Conservation (phyloP, 92 coral and sea anemone species). For the Palythoa heliodiscus region DNA sequence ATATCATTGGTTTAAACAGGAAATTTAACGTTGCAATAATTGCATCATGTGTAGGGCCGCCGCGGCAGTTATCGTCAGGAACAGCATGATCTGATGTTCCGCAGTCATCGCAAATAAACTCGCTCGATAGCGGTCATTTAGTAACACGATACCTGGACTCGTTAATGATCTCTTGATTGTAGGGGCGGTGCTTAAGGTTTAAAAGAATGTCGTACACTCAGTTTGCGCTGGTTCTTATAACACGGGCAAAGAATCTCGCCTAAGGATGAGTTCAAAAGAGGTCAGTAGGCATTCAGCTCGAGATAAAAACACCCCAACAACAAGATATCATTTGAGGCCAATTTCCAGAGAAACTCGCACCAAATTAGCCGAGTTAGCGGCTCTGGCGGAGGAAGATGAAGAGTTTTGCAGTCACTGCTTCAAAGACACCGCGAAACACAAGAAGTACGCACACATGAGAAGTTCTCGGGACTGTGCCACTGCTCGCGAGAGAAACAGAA, state of each 20-base stretch:
- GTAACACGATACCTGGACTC: slow-evolving; percentile 52
- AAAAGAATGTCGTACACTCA: slow-evolving; percentile 58
- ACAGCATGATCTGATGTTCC: slow-evolving; percentile 14
- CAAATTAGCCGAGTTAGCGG: slow-evolving; percentile 84
- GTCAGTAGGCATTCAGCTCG: background rate
- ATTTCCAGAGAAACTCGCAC: slow-evolving; percentile 82
- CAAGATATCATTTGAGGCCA: slow-evolving; percentile 81
- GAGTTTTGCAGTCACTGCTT: slow-evolving; percentile 79
- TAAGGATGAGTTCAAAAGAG: slow-evolving; percentile 37
- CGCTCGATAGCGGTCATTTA: slow-evolving; percentile 41
- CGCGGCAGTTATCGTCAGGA: slow-evolving; percentile 20
- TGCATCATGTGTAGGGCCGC: slow-evolving; percentile 8
- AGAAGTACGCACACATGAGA: slow-evolving; percentile 76
- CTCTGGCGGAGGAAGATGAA: slow-evolving; percentile 75
- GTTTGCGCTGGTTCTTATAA: background rate
- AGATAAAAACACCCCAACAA: slow-evolving; percentile 37
- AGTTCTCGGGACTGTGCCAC: slow-evolving; percentile 90
- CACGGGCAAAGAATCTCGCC: background rate
- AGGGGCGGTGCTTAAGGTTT: slow-evolving; percentile 90
- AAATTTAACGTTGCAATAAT: slow-evolving; percentile 14
- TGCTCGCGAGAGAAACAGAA: slow-evolving; percentile 85
- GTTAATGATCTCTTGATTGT: slow-evolving; percentile 94
- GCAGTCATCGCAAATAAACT: slow-evolving; percentile 18
- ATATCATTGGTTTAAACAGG: slow-evolving; percentile 27
- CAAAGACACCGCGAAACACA: slow-evolving; percentile 65